phyloP scores from a whole-genome alignment of 2,113 vertebrate species.

The Leptocoma aspasia region DNA sequence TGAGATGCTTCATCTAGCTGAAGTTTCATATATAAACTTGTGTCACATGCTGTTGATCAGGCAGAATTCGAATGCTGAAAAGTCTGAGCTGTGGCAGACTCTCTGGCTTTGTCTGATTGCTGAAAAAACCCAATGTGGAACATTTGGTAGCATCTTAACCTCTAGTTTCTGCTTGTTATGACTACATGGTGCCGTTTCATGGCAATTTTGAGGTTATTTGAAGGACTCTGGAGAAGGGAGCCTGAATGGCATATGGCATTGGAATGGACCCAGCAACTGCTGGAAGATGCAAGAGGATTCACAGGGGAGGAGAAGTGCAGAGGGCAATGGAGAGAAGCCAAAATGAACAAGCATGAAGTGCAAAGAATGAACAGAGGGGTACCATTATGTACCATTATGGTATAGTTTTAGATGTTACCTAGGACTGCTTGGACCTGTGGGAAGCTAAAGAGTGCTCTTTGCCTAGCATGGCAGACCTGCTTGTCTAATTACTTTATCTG shows the following conservation, averaged over 20 bases:
- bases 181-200: background rate
- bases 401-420: background rate
- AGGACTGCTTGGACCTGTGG: background rate
- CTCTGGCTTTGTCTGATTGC: background rate
- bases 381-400: background rate
- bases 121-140: background rate
- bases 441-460: background rate
- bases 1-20: background rate
- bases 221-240: background rate
- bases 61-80: background rate
- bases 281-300: background rate
- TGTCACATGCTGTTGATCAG: background rate
- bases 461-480: background rate
- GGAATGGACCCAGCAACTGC: background rate
- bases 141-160: background rate
- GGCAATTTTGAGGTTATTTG: background rate
- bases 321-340: background rate
- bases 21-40: background rate
- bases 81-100: background rate
- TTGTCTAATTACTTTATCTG: background rate
- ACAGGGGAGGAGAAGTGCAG: background rate
- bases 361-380: background rate
- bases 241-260: background rate
- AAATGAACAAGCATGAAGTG: background rate
- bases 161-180: background rate